Evolutionary conservation across 1,140 invertebrate species (phyloP), one percentile per base, ranked within the genome.

Genomic region (Heliothis subflexa): DNA sequence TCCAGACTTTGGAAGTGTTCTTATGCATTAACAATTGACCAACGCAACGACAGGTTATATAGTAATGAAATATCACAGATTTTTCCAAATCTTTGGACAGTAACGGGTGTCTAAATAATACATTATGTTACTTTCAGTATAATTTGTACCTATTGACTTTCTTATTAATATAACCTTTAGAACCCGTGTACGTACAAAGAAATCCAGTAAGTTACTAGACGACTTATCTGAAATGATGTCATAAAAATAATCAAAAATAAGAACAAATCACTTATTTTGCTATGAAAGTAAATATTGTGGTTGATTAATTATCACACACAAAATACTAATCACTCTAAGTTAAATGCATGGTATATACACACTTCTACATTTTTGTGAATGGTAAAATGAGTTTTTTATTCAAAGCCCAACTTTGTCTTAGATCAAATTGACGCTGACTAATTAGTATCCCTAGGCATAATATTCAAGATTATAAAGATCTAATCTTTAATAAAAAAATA

Each of bases 11-110:
- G 91, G 89, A 92, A 92, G 90, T 91, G 90, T 85, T 85, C 88
- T 91, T 93, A 95, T 94, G 92, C 88, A 92, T 93, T 93, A 33
- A 95, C 92, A 95, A 95, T 95, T 95, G 94, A 95, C 94, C 90
- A 94, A 94, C 91, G 88, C 90, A 94, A 94, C 91, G 91, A 94
- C 90, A 93, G 93, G 89, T 93, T 94, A 93, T 88, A 93, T 77
- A 75, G 91, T 94, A 93, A 91, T 94, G 91, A 91, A 94, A 95
- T 95, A 95, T 95, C 94, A 95, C 94, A 95, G 94, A 95, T 94
- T 91, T 93, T 94, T 93, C 81, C 86, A 85, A 84, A 88, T 95
- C 94, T 95, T 95, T 95, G 94, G 94, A 95, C 92, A 93, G 92
- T 93, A 94, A 94, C 87, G 91, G 92, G 93, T 87, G 86, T 89